These are phyloP conservation scores for Allygus modestus DNA, from an alignment of 2,888 invertebrate species.

Conservation along the genomic window DNA sequence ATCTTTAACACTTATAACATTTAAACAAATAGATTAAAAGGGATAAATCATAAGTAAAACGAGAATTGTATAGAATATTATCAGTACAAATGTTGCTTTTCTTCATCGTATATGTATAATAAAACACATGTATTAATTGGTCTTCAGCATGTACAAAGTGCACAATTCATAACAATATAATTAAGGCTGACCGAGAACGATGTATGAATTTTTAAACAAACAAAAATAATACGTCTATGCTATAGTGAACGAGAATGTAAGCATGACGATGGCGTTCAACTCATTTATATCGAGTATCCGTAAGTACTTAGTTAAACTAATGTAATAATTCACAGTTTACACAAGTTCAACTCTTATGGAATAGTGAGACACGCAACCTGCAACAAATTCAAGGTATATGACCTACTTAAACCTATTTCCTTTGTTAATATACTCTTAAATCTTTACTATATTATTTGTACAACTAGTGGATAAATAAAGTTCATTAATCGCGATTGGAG, in stretches of 20 bases:
- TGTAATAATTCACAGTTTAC: constrained; percentile 52
- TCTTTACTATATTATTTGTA: constrained; percentile 51
- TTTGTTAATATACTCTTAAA: constrained; percentile 39
- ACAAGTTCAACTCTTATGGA: constrained; percentile 55
- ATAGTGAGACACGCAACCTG: constrained; percentile 53
- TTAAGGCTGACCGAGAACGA: constrained; percentile 55
- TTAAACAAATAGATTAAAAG: constrained; percentile 39
- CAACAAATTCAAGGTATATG: constrained; percentile 55
- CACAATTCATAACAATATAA: constrained; percentile 60
- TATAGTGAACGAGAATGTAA: constrained; percentile 44
- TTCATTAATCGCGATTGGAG: constrained; percentile 50
- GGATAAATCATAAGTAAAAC: constrained; percentile 11
- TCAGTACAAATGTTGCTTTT: constrained; percentile 55
- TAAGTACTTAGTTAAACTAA: constrained; percentile 48
- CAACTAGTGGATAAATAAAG: constrained; percentile 54
- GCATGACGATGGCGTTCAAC: constrained; percentile 43
- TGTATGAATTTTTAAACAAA: constrained; percentile 12
- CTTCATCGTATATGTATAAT: constrained; percentile 50
- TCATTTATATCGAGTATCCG: constrained; percentile 46
- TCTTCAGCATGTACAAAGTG: constrained; percentile 58
- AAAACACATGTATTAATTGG: constrained; percentile 60
- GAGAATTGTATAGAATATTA: constrained; percentile 46
- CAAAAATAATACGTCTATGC: constrained; percentile 19
- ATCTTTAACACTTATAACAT: constrained; percentile 51
- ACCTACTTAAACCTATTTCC: constrained; percentile 53